Percentiles rank a stretch among this genome's conserved stretches.
Evolutionary conservation across 2,888 invertebrate genomes (phyloP).

Genomic region (Patella ulyssiponensis): DNA sequence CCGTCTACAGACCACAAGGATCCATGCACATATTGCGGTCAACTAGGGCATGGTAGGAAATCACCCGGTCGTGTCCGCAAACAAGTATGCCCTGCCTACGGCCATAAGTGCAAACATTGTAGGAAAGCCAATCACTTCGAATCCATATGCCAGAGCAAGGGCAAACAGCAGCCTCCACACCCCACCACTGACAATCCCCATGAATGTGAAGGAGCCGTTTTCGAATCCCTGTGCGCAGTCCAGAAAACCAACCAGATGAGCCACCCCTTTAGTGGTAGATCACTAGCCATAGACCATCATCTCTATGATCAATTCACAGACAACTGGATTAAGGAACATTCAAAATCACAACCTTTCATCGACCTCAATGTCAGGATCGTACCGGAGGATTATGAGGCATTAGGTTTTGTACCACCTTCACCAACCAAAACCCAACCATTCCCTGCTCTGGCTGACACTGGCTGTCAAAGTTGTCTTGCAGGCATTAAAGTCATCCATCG

Average conservation of each 20-base stretch:
- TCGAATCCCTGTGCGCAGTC: constrained; percentile 13
- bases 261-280: neutral
- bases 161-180: constrained; percentile 12
- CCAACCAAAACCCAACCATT: constrained; percentile 20
- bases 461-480: constrained; percentile 49
- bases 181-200: neutral
- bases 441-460: constrained; percentile 45
- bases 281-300: constrained; percentile 43
- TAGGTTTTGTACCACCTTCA: constrained; percentile 32
- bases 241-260: neutral
- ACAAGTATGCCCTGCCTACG: constrained; percentile 42
- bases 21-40: constrained; percentile 44
- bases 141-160: constrained; percentile 38
- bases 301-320: constrained; percentile 38
- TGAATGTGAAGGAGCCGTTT: constrained; percentile 13
- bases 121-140: constrained; percentile 36
- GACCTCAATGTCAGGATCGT: constrained; percentile 21
- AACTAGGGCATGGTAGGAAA: constrained; percentile 41
- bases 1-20: constrained; percentile 14
- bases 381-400: constrained; percentile 32
- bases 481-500: constrained; percentile 41
- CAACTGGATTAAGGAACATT: constrained; percentile 32
- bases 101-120: constrained; percentile 40
- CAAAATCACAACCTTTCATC: constrained; percentile 43
- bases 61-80: constrained; percentile 26